phyloP scores from a whole-genome alignment of 2,113 vertebrate species.

The Anser brachyrhynchus region DNA sequence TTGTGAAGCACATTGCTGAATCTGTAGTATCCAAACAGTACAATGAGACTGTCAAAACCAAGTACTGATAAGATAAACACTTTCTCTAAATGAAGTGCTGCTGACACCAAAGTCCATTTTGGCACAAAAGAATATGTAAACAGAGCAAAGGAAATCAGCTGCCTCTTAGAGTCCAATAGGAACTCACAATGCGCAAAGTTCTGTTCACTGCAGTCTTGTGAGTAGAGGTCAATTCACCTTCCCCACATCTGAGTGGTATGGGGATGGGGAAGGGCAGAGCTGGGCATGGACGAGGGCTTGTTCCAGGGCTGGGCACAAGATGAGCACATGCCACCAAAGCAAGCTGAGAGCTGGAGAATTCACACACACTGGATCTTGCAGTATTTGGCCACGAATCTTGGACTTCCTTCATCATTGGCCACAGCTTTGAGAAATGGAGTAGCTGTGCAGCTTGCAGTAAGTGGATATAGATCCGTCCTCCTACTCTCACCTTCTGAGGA shows the following conservation, averaged over 20 bases:
- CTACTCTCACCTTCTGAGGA: not conserved
- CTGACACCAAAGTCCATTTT: not conserved
- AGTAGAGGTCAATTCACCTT: not conserved
- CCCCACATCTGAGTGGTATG: fast-evolving
- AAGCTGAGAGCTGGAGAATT: not conserved
- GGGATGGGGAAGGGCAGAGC: not conserved
- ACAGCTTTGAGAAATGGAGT: not conserved
- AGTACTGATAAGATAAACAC: not conserved
- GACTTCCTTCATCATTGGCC: not conserved
- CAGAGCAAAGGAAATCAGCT: not conserved
- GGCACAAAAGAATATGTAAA: not conserved
- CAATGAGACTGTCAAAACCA: not conserved
- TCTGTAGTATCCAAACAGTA: not conserved
- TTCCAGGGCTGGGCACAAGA: not conserved
- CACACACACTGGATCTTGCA: not conserved
- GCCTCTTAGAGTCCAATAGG: not conserved
- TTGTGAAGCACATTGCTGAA: not conserved
- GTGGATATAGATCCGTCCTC: not conserved
- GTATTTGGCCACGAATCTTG: not conserved
- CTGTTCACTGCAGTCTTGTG: not conserved
- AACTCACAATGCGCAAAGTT: not conserved
- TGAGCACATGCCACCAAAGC: not conserved
- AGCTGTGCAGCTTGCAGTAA: not conserved
- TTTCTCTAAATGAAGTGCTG: not conserved
- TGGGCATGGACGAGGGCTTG: not conserved